Evolutionary conservation across 2,888 invertebrate genomes (phyloP).

Genomic region (Sarcophaga caerulescens): DNA sequence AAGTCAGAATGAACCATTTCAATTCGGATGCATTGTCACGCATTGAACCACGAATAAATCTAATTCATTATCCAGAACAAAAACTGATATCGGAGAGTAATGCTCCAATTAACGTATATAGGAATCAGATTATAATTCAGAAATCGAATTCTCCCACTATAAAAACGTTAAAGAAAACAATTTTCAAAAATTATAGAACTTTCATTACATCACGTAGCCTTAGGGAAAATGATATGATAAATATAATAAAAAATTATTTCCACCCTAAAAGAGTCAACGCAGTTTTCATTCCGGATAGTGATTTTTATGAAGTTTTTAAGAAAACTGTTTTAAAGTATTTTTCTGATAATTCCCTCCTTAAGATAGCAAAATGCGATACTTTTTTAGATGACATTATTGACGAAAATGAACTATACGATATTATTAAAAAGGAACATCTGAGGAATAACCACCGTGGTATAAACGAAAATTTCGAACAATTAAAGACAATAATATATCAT

Average conservation of each 20-base stretch:
- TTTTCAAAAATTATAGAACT: slow-evolving; percentile 11
- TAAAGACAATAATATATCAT: not conserved
- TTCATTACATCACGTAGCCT: not conserved
- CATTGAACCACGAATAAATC: not conserved
- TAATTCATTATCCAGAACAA: not conserved
- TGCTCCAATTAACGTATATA: slow-evolving; percentile 12
- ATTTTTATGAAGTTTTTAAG: not conserved
- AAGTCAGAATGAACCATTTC: too few species aligned
- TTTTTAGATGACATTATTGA: not conserved
- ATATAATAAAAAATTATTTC: slow-evolving; percentile 9
- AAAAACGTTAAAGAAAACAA: not conserved
- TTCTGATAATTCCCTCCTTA: too few species aligned
- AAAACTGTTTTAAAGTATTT: too few species aligned
- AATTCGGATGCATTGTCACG: not conserved
- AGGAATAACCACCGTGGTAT: not conserved
- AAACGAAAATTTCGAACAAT: slow-evolving; percentile 4
- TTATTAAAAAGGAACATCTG: slow-evolving; percentile 1
- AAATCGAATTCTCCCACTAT: not conserved
- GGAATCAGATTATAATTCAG: slow-evolving; percentile 11
- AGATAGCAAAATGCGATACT: not conserved
- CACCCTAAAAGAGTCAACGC: slow-evolving; percentile 2
- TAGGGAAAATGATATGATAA: not conserved
- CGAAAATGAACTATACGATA: not conserved
- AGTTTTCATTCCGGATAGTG: not conserved
- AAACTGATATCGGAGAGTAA: not conserved